A percentile compares a stretch with the other conserved stretches of the same genome.
Evolutionary conservation across 2,888 invertebrate species (phyloP).

Genomic region (Callinectes sapidus): DNA sequence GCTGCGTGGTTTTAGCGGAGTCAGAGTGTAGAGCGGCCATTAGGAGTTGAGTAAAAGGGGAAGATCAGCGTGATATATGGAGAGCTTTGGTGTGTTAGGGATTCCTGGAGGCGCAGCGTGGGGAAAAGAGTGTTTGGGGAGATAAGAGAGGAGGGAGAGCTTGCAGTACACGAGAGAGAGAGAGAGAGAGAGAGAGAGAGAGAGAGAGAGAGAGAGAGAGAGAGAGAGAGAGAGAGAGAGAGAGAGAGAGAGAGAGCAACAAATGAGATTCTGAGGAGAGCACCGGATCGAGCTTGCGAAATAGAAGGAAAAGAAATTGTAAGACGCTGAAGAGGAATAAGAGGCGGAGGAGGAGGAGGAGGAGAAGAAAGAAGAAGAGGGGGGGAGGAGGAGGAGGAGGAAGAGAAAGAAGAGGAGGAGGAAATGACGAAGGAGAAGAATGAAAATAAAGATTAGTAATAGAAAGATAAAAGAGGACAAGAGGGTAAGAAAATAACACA

Average conservation of each 20-base stretch:
- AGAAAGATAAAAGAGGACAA: not conserved
- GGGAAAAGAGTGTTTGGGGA: not conserved
- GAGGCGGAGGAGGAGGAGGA: not conserved
- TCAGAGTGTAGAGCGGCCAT: not conserved
- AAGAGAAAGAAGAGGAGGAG: not conserved
- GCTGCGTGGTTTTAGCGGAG: slow-evolving; percentile 11
- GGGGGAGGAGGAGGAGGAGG: not conserved
- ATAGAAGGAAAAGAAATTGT: not conserved
- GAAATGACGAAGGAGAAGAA: not conserved
- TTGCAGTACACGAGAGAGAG: not conserved
- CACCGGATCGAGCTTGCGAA: not conserved
- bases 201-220: slow-evolving; percentile 25
- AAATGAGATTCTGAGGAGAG: not conserved
- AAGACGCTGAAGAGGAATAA: not conserved
- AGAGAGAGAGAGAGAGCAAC: not conserved
- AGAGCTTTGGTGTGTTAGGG: not conserved
- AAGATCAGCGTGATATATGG: slow-evolving; percentile 16
- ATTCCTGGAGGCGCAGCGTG: not conserved
- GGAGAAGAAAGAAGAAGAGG: not conserved
- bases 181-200: slow-evolving; percentile 24
- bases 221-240: slow-evolving; percentile 21
- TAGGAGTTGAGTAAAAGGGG: not conserved
- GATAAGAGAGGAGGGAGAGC: not conserved
- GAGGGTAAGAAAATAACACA: not conserved
- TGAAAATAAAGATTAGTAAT: not conserved